Conservation (phyloP, 2,797 vertebrate species). For the Gobionotothen gibberifrons region DNA sequence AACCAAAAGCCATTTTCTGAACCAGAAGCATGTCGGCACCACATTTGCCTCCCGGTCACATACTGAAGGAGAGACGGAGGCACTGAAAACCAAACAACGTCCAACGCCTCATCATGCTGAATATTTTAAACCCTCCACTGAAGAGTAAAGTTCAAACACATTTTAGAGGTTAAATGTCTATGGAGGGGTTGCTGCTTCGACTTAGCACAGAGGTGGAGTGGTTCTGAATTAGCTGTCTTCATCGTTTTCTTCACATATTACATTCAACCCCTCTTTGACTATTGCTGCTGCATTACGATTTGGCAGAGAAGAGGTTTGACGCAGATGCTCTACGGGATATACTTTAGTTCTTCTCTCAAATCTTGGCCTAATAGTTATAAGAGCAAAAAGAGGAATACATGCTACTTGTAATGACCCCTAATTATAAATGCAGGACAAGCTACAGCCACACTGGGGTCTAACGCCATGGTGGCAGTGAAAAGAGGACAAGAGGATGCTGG, state of each 20-base stretch:
- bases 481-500: background rate
- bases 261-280: conserved; percentile 3
- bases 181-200: conserved; percentile 28
- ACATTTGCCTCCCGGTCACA: conserved; percentile 45
- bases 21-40: background rate
- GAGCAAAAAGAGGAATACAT: background rate
- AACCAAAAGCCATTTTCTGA: background rate
- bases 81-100: conserved; percentile 36
- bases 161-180: conserved; percentile 40
- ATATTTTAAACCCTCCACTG: conserved; percentile 38
- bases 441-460: background rate
- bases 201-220: conserved; percentile 30
- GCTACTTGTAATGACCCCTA: background rate
- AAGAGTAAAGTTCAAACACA: conserved; percentile 30
- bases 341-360: conserved; percentile 9
- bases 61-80: conserved; percentile 3
- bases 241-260: conserved; percentile 19
- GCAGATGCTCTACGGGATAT: background rate
- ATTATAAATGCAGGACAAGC: conserved; percentile 10
- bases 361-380: conserved; percentile 1
- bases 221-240: conserved; percentile 36
- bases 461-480: background rate
- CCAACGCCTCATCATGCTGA: conserved; percentile 21
- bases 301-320: conserved; percentile 6
- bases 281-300: background rate